Base-by-base conservation (phyloP, 2,797 vertebrate species). In the Microctenopoma steveboyesi region DNA sequence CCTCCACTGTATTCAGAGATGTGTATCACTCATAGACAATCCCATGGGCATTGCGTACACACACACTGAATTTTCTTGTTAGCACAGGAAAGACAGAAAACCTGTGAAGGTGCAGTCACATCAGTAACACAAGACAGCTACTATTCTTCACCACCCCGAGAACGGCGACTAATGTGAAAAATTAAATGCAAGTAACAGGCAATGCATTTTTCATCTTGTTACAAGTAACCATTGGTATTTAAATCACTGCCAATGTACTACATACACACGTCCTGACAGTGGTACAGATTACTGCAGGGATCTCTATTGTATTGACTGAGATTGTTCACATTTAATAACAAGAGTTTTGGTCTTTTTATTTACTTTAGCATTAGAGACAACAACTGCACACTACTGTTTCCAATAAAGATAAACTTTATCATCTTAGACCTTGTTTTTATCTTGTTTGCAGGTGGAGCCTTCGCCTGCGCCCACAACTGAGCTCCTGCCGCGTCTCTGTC, bases 401-500 rank as follows among this genome's bases (percentile, higher is more conserved):
- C 10, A 37, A 9, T 33, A 33, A 33, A 33, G 5, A 33, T 33
- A 33, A 6, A 33, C 30, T 50, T 37, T 65, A 14, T 73, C 28
- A 46, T 59, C 15, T 45, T 37, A 11, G 5, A 66, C 7, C 27
- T 27, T 58, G 16, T 49, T 2, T 0, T 58, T 61, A 45, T 61
- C 58, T 68, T 22, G 0, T 66, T 35, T 82, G 64, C 79, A 85
- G 68, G 64, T 39, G 6, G 79, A 75, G 62, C 52, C 74, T 8
- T 82, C 78, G 1, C 78, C 88, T 4, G 79, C 86, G 53, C 0
- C 88, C 65, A 60, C 76, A 0, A 88, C 63, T 42, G 95, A 96
- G 82, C 91, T 91, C 48, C 91, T 95, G 7, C 97, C 97, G 0
- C 95, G 97, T 5, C 94, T 98, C 64, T 98, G 96, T 86, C 93